Conservation (phyloP, 2,888 invertebrate species). For the Prenolepis imparis region DNA sequence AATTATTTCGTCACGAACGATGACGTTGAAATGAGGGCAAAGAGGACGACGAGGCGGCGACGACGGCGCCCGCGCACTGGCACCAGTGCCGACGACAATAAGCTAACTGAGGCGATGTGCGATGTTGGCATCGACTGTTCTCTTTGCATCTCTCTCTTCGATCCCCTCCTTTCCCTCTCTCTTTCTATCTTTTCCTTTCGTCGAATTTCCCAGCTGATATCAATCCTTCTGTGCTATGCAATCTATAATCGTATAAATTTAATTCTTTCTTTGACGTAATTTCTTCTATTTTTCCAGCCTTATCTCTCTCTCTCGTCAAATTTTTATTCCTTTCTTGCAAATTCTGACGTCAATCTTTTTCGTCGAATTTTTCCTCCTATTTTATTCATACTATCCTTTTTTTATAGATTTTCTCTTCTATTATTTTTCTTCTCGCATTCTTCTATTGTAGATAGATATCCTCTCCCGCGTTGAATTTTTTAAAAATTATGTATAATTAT, state of each 20-base stretch:
- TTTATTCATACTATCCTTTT: neutral
- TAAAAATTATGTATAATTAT: neutral
- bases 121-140: constrained; percentile 34
- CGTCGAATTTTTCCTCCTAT: neutral
- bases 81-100: constrained; percentile 59
- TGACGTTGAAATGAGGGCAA: constrained; percentile 44
- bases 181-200: neutral
- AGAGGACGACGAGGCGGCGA: constrained; percentile 33
- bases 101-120: constrained; percentile 63
- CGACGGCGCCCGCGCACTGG: constrained; percentile 52
- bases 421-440: neutral
- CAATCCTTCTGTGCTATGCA: neutral
- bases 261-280: neutral
- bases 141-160: constrained; percentile 20
- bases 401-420: neutral
- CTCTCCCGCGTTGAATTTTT: neutral
- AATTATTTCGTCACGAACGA: constrained; percentile 40
- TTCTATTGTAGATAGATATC: neutral
- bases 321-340: neutral
- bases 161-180: neutral
- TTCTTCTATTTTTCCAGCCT: neutral
- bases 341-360: constrained; percentile 17
- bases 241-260: neutral
- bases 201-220: constrained; percentile 23
- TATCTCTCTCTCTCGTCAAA: neutral